Evolutionary conservation across 2,888 invertebrate genomes (phyloP), one percentile per base, ranked within the genome.

Genomic region (Drosophila ochracea): DNA sequence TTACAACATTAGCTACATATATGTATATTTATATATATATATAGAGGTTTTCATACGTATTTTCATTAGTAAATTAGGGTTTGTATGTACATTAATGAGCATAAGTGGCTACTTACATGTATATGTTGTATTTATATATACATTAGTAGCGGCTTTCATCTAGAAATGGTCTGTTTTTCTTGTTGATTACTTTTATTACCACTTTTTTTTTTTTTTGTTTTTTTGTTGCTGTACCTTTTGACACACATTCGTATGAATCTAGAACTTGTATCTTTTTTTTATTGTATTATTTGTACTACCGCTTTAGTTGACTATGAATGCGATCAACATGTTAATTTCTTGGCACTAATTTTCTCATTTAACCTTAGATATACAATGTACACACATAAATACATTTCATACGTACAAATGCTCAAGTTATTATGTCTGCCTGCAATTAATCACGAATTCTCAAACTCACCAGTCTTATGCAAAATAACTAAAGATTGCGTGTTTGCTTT

Each of bases 251-350:
- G 57, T 35, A 49, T 63, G 47, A 35, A 41, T 64, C 53, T 54
- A 31, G 58, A 43, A 25, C 33, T 71, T 33, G n/a, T 53, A 11
- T 57, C 37, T 62, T 63, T 63, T 64, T 64, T 60, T 68, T 78
- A 66, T 76, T 76, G 39, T 64, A 62, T 43, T 68, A 54, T 64
- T 68, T 52, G 37, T 60, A 16, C 39, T 50, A 61, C 65, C 39
- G 68, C 59, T 55, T 55, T 59, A 69, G 73, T 69, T 68, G 55
- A 53, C 59, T 49, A 58, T 66, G 66, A 53, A 41, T 62, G 11
- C 53, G 30, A 33, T 31, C 47, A 55, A 60, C 41, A 37, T 54
- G 49, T 28, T 35, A n/a, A 60, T 65, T 47, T 64, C 58, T 59
- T 49, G 55, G 7, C 33, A 37, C 58, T 43, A 35, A 53, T 41